Percentiles rank a stretch among this genome's conserved stretches.
phyloP scores from a whole-genome alignment of 2,888 invertebrate species.

The Nomada hirtipes region DNA sequence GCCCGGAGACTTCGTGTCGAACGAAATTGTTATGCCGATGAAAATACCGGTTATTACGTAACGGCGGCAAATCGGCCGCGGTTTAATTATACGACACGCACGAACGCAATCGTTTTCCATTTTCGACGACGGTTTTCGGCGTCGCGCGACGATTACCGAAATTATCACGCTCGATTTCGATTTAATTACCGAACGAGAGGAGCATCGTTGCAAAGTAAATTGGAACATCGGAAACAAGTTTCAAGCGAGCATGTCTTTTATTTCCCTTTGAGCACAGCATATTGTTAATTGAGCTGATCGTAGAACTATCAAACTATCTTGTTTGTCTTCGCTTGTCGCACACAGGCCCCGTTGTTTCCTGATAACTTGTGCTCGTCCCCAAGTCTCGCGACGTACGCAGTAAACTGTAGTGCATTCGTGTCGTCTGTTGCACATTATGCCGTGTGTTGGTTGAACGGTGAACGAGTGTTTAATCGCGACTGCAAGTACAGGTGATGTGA shows the following conservation, averaged over 20 bases:
- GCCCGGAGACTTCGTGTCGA: neutral
- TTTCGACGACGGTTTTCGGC: neutral
- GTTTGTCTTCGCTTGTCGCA: conserved; percentile 36
- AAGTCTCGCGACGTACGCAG: neutral
- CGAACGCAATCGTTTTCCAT: conserved; percentile 8
- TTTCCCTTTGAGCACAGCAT: neutral
- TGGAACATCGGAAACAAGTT: no score
- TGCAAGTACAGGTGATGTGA: neutral
- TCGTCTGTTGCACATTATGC: neutral
- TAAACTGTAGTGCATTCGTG: conserved; percentile 29
- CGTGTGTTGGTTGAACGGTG: conserved; percentile 20
- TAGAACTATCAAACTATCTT: conserved; percentile 45
- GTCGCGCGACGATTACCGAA: neutral
- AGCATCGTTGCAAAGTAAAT: neutral
- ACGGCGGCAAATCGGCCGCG: neutral
- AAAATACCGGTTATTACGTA: conserved; percentile 20
- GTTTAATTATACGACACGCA: conserved; percentile 26
- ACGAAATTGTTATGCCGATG: conserved; percentile 32
- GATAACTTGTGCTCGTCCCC: conserved; percentile 32
- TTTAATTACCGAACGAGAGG: neutral
- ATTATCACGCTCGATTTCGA: conserved; percentile 11
- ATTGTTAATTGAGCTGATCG: conserved; percentile 48
- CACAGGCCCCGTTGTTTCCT: conserved; percentile 8
- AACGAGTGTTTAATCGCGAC: neutral
- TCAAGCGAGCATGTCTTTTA: neutral